These are phyloP conservation scores for Brachyistius frenatus DNA, from an alignment of 2,113 vertebrate genomes.

Conservation along the genomic window DNA sequence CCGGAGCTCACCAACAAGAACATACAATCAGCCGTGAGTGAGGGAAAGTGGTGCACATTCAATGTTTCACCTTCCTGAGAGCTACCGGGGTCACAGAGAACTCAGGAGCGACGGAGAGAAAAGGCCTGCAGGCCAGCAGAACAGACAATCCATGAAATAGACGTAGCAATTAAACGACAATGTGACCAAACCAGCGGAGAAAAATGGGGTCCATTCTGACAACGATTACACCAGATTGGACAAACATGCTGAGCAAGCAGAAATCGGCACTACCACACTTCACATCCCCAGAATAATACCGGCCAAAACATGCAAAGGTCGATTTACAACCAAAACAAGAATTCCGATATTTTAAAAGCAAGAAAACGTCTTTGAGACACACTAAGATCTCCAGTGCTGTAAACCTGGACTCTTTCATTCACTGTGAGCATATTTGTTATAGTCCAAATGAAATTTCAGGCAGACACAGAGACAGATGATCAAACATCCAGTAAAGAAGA, in stretches of 20 bases:
- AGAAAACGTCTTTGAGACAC: too few relatives aligned
- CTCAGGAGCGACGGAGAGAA: not conserved
- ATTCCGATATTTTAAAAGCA: too few relatives aligned
- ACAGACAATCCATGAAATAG: constrained; percentile 4
- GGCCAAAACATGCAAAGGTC: not conserved
- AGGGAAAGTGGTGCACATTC: not conserved
- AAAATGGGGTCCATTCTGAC: not conserved
- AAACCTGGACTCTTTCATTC: too few relatives aligned
- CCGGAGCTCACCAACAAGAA: constrained; percentile 2
- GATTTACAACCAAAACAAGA: not conserved
- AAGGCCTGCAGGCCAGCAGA: not conserved
- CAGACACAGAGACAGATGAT: too few relatives aligned
- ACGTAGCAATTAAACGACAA: not conserved
- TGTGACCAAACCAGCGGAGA: constrained; percentile 15
- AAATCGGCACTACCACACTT: not conserved
- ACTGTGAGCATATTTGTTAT: too few relatives aligned
- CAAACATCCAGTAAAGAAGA: too few relatives aligned
- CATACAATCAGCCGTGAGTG: constrained; percentile 1
- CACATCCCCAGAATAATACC: not conserved
- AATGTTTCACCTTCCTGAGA: constrained; percentile 9
- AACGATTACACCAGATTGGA: not conserved
- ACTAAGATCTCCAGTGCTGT: too few relatives aligned
- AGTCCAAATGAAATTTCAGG: too few relatives aligned
- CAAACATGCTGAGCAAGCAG: not conserved
- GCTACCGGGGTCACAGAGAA: not conserved